A percentile compares a stretch with the other conserved stretches of the same genome.
phyloP scores from a whole-genome alignment of 30 jellyfish, hydroid and myxozoan species.

The Chironex yamaguchii region DNA sequence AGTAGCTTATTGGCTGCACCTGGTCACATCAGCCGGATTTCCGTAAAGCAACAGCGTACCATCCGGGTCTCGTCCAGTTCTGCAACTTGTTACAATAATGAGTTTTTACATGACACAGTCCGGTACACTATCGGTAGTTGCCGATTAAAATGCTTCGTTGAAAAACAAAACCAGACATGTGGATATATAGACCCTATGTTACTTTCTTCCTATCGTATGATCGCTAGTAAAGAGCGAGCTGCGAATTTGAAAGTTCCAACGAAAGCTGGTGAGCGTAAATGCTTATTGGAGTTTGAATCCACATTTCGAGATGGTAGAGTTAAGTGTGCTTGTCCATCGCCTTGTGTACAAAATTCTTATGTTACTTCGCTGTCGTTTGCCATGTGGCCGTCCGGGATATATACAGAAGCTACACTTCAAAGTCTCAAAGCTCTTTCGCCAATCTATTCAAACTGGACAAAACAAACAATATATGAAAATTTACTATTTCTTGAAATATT shows the following conservation, averaged over 20 bases:
- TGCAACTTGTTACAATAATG: not conserved
- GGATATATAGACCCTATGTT: no score
- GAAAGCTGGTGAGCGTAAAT: not conserved
- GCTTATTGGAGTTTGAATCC: not conserved
- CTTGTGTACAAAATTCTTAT: conserved; percentile 6
- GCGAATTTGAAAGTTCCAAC: no score
- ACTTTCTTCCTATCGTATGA: no score
- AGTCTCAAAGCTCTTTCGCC: not conserved
- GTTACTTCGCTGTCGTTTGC: conserved; percentile 1
- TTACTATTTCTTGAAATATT: not conserved
- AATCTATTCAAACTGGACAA: not conserved
- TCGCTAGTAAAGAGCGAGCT: no score
- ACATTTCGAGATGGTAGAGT: not conserved
- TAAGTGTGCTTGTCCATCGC: conserved; percentile 22
- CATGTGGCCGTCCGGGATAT: not conserved
- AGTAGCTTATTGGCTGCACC: no score
- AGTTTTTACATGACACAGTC: not conserved
- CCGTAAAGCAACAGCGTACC: no score
- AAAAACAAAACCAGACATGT: no score
- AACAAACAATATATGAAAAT: conserved; percentile 3
- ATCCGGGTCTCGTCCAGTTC: not conserved
- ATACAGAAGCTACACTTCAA: not conserved
- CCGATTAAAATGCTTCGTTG: not conserved
- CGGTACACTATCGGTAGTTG: not conserved
- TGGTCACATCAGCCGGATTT: no score